Base-by-base conservation (phyloP, 2,113 vertebrate species). In the Tor tambroides region DNA sequence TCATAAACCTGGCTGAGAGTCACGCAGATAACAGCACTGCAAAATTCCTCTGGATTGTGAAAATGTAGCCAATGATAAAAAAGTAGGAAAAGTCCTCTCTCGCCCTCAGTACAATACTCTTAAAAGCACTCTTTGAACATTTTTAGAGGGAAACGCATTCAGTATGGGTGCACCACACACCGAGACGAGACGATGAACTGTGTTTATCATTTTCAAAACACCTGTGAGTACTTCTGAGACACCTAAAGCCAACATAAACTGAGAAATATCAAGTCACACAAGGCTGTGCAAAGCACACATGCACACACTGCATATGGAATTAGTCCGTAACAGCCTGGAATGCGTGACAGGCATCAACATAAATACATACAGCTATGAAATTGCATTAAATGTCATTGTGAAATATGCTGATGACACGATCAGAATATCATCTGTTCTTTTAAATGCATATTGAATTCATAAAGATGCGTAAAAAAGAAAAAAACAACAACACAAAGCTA, bases 381-480 rank as follows among this genome's bases (percentile, higher is more conserved):
- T 21, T 21, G 51, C 67, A 85, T 87, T 74, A 86, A 79, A 81
- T 81, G 23, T 79, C 51, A 75, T 30, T 32, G 74, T 84, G 78
- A 80, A 83, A 85, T 63, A 85, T 85, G 83, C 85, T 43, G 81
- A 82, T 80, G 75, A 26, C 43, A 81, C 77, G 76, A 88, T 59
- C 77, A 84, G 54, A 35, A 67, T 35, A 41, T 85, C 83, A 90
- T 90, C 89, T 90, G 89, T 90, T 89, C 26, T 46, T 38, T 83
- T 21, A 87, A 76, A 78, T 43, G 51, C 49, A 35, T 32, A 15
- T 11, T 80, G 35, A 85, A 89, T 83, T 80, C 69, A 65, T 74
- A 77, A 46, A 49, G 19, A 80, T 49, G 72, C 0, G 21, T 86
- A 72, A 82, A 80, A 38, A 87, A 75, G 81, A 80, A 63, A 49